A percentile compares a stretch with the other conserved stretches of the same genome.
Evolutionary conservation across 2,113 vertebrate species (phyloP).

Genomic region (Pseudolaguvia tuberculata): DNA sequence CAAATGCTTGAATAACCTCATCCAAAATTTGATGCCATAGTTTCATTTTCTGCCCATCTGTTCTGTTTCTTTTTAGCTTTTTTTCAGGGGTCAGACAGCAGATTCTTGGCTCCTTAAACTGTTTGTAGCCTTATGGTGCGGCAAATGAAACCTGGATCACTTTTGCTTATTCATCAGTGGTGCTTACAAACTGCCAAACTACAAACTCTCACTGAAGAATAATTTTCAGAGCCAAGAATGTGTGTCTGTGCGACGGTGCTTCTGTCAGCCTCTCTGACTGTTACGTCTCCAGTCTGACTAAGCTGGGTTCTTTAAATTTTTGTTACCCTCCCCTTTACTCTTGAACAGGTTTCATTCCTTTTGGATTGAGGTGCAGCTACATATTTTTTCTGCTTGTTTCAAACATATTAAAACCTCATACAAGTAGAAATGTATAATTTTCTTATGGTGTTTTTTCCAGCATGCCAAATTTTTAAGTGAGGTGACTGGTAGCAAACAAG

Average conservation of each 20-base stretch:
- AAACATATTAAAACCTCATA: conserved; percentile 51
- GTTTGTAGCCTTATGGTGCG: conserved; percentile 53
- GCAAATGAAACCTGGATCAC: conserved; percentile 47
- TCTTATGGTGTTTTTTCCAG: conserved; percentile 24
- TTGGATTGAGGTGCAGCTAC: conserved; percentile 52
- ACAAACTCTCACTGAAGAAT: conserved; percentile 38
- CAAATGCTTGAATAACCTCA: conserved; percentile 36
- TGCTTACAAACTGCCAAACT: conserved; percentile 58
- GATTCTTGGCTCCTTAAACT: conserved; percentile 47
- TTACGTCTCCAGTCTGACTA: conserved; percentile 39
- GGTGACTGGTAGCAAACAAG: conserved; percentile 43
- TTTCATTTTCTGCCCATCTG: neutral
- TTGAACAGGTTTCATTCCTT: conserved; percentile 48
- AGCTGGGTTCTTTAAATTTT: conserved; percentile 26
- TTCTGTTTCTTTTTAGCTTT: neutral
- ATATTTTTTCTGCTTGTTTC: conserved; percentile 56
- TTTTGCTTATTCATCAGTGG: conserved; percentile 47
- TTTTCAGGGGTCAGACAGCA: conserved; percentile 35
- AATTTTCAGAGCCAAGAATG: conserved; percentile 46
- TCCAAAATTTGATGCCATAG: conserved; percentile 33
- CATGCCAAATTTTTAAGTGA: conserved; percentile 50
- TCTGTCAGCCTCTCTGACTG: conserved; percentile 20
- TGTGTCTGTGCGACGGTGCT: conserved; percentile 28
- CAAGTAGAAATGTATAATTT: conserved; percentile 46
- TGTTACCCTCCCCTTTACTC: neutral